These are phyloP conservation scores for Lagorchestes hirsutus DNA, from an alignment of 2,797 vertebrate genomes.

Conservation along the genomic window DNA sequence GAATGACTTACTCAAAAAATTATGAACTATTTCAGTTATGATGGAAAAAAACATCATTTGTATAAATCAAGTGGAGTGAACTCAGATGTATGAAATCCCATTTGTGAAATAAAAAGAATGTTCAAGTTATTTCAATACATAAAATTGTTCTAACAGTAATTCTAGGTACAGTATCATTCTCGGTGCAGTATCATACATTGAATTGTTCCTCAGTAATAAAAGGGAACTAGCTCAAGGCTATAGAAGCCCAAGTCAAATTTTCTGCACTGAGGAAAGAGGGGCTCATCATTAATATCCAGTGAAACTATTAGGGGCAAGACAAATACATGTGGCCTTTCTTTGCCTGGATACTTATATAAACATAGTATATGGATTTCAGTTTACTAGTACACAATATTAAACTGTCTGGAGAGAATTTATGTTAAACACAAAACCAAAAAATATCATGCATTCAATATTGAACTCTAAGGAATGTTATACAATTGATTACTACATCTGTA, in stretches of 20 bases:
- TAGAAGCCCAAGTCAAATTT: background rate
- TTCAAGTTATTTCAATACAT: background rate
- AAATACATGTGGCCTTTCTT: background rate
- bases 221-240: background rate
- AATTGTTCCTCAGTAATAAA: background rate
- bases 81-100: background rate
- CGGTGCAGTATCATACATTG: background rate
- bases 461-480: background rate
- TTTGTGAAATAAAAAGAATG: background rate
- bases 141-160: background rate
- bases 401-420: background rate
- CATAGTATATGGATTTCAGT: background rate
- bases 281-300: background rate
- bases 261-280: background rate
- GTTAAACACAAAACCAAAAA: background rate
- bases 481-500: background rate
- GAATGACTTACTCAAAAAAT: background rate
- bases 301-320: background rate
- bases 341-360: background rate
- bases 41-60: background rate
- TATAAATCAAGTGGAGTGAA: background rate
- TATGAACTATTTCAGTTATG: background rate
- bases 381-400: background rate
- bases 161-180: background rate
- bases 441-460: background rate